phyloP scores from a whole-genome alignment of 2,888 invertebrate species.

The Drosophila neotestacea region DNA sequence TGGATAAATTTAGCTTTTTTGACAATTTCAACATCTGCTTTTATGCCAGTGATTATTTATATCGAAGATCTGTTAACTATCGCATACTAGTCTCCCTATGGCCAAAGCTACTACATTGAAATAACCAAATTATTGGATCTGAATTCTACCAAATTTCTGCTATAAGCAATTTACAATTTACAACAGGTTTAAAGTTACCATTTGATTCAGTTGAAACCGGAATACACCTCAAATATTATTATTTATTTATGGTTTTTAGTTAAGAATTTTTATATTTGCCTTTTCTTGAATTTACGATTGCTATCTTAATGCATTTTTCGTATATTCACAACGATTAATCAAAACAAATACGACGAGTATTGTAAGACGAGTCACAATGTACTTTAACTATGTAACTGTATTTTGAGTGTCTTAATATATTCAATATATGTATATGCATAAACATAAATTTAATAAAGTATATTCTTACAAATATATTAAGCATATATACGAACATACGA shows the following conservation, averaged over 20 bases:
- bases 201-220: slow-evolving; percentile 29
- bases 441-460: slow-evolving; percentile 19
- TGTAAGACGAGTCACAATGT: slow-evolving; percentile 38
- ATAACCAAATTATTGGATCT: slow-evolving; percentile 18
- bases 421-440: slow-evolving; percentile 26
- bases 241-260: slow-evolving; percentile 24
- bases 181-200: background rate
- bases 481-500: background rate
- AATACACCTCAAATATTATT: slow-evolving; percentile 35
- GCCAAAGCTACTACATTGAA: slow-evolving; percentile 54
- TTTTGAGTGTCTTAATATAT: slow-evolving; percentile 63
- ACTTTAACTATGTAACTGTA: slow-evolving; percentile 48
- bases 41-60: slow-evolving; percentile 18
- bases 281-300: slow-evolving; percentile 25
- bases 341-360: slow-evolving; percentile 11
- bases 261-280: slow-evolving; percentile 41
- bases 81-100: slow-evolving; percentile 69
- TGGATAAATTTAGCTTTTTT: background rate
- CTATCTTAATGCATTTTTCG: slow-evolving; percentile 32
- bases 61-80: slow-evolving; percentile 53
- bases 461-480: background rate
- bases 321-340: slow-evolving; percentile 29
- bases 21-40: background rate
- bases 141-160: slow-evolving; percentile 14
- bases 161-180: slow-evolving; percentile 19